Conservation (phyloP, 2,797 vertebrate genomes). For the Sebastes itinus region DNA sequence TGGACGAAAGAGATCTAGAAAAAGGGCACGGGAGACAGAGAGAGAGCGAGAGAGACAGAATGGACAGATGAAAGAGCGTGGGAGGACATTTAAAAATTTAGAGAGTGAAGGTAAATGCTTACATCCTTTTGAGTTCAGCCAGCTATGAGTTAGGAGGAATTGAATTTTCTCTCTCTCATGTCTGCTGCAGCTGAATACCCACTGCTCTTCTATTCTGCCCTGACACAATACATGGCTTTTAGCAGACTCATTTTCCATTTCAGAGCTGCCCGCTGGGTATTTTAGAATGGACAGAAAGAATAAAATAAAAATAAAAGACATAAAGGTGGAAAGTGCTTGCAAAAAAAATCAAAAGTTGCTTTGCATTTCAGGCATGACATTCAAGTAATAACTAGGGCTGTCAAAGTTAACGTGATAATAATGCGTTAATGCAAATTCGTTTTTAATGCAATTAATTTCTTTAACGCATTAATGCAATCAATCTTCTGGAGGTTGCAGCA, state of each 20-base stretch:
- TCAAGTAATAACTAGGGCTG: background rate
- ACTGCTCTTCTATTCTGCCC: slow-evolving; percentile 50
- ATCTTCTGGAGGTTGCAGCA: no score
- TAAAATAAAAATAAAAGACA: background rate
- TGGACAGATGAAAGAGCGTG: slow-evolving; percentile 14
- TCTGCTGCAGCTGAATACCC: slow-evolving; percentile 48
- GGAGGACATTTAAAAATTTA: slow-evolving; percentile 38
- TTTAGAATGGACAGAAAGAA: slow-evolving; percentile 19
- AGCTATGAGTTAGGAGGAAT: slow-evolving; percentile 42
- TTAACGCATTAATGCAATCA: no score
- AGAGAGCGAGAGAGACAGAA: background rate
- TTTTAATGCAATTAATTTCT: no score
- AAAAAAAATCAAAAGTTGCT: slow-evolving; percentile 6
- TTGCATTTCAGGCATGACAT: background rate
- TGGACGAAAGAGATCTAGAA: background rate
- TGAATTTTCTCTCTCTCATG: slow-evolving; percentile 33
- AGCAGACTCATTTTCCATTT: slow-evolving; percentile 60
- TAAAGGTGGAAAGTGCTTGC: background rate
- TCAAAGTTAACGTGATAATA: no score
- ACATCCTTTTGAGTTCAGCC: slow-evolving; percentile 49
- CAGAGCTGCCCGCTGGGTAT: slow-evolving; percentile 36
- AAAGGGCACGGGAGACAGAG: background rate
- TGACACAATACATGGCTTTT: slow-evolving; percentile 59
- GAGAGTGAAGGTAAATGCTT: slow-evolving; percentile 44
- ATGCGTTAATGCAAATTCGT: no score